phyloP scores from a whole-genome alignment of 2,888 invertebrate species.

The Drosophila ochracea region DNA sequence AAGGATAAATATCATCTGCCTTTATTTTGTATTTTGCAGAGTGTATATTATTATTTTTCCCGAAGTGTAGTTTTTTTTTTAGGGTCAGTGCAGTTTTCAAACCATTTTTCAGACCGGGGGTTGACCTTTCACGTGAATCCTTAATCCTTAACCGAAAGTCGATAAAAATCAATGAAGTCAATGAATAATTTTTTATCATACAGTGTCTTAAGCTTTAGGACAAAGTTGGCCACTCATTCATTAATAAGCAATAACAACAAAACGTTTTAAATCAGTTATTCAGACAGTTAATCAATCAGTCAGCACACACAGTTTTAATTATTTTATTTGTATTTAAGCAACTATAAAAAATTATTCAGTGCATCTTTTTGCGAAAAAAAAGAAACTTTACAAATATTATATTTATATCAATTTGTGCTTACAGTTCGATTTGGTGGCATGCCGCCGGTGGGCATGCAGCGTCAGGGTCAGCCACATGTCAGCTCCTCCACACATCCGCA shows the following conservation, averaged over 20 bases:
- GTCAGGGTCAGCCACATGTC: slow-evolving; percentile 87
- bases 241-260: not conserved
- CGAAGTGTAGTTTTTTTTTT: not conserved
- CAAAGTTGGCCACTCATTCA: not conserved
- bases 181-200: not conserved
- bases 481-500: slow-evolving; percentile 89
- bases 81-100: not conserved
- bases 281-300: not conserved
- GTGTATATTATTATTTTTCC: not conserved
- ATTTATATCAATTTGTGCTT: slow-evolving; percentile 22
- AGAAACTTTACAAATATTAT: slow-evolving; percentile 15
- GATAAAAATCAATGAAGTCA: not conserved
- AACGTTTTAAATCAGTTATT: not conserved
- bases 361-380: not conserved
- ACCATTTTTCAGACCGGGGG: not conserved
- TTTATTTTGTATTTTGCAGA: not conserved
- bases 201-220: not conserved
- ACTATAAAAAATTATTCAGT: not conserved
- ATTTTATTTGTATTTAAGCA: not conserved
- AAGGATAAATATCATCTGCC: not conserved
- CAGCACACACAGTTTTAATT: not conserved
- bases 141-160: not conserved
- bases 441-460: slow-evolving; percentile 84
- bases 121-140: not conserved
- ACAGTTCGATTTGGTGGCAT: slow-evolving; percentile 84